Conservation (phyloP, 2,888 invertebrate species). For the Cataglyphis altisquamis region DNA sequence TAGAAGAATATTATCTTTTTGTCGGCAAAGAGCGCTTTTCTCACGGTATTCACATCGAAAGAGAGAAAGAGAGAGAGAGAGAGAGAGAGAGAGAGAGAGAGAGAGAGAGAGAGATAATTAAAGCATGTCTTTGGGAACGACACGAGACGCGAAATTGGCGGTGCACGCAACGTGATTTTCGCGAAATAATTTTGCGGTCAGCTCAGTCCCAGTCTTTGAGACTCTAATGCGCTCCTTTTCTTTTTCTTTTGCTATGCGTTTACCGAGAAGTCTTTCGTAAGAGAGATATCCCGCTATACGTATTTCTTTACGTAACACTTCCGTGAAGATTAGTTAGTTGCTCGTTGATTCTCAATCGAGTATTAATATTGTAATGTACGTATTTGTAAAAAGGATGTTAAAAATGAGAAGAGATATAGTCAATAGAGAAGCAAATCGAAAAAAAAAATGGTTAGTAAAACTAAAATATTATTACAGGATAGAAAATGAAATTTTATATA, state of each 20-base stretch:
- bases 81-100: too few relatives aligned
- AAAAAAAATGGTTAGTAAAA: background rate
- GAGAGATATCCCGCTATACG: background rate
- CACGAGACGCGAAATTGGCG: conserved; percentile 64
- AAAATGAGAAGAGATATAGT: too few relatives aligned
- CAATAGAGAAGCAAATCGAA: background rate
- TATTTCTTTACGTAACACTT: conserved; percentile 41
- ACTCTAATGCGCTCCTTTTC: conserved; percentile 50
- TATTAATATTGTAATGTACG: background rate
- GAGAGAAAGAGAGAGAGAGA: background rate
- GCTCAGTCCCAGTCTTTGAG: conserved; percentile 47
- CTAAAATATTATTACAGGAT: background rate
- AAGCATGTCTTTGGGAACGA: conserved; percentile 70
- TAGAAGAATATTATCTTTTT: conserved; percentile 36
- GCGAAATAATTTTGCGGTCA: conserved; percentile 70
- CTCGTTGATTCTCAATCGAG: conserved; percentile 10
- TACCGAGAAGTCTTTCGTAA: conserved; percentile 39
- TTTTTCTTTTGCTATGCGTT: conserved; percentile 1
- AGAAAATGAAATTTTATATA: background rate
- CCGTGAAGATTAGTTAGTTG: background rate
- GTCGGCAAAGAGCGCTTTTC: conserved; percentile 60
- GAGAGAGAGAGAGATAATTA: conserved; percentile 65
- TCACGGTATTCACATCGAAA: conserved; percentile 63
- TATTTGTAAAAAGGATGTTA: background rate
- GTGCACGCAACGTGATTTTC: conserved; percentile 68